Evolutionary conservation across 2,888 invertebrate species (phyloP), one percentile per base, ranked within the genome.

Genomic region (Sesamia inferens): DNA sequence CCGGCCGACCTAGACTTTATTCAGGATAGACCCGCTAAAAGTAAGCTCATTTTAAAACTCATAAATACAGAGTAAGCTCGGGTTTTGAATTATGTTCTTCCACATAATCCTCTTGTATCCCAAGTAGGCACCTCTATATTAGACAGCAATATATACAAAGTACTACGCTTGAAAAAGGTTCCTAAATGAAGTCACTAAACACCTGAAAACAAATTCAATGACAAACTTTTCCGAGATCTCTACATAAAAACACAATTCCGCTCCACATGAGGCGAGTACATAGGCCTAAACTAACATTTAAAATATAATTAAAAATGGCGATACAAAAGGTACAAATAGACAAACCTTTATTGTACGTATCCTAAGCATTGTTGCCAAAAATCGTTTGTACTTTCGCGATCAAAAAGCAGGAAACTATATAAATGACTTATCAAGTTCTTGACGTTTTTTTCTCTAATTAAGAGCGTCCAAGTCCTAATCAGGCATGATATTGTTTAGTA

Each of bases 201-300:
- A 51, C 62, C 74, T 31, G 47, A 42, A 75, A 81, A 19, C 22
- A 8, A 70, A 70, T 67, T 11, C 55, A 67, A 67, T n/a, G 54
- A 59, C n/a, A 55, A 54, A 24, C 24, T 22, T n/a, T 65, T 42
- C 16, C 22, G 31, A 57, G 57, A 68, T 51, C n/a, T 48, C 44
- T 10, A 51, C 22, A 22, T 44, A 63, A 68, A 76, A 82, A 82
- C 63, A 80, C 57, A 82, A 63, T 59, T 44, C 66, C 54, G 55
- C 39, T 44, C 66, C 39, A 62, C 48, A 44, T 59, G 22, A 66
- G n/a, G 7, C n/a, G 19, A 58, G 19, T 16, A 54, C 59, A 31
- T n/a, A 55, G 24, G 67, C 83, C 75, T 82, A 83, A 80, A 74
- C 67, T 70, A 79, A 80, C 69, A 83, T 79, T 74, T 57, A 57